A percentile compares a stretch with the other conserved stretches of the same genome.
These are phyloP conservation scores for Amblyjoppa fuscipennis DNA, from an alignment of 2,888 invertebrate genomes.

Conservation along the genomic window DNA sequence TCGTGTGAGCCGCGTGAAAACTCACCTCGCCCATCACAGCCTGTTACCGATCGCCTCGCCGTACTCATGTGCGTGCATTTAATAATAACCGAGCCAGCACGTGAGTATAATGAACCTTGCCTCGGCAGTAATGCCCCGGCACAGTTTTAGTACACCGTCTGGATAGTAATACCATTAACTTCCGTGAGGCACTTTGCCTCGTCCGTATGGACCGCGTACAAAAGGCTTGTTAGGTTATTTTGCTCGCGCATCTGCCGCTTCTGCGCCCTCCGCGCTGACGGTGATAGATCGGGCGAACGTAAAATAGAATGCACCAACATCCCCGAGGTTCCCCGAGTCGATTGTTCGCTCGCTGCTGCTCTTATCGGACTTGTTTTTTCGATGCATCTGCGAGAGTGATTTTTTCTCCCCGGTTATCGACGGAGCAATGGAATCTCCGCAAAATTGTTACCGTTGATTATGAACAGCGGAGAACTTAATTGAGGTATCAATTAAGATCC, in stretches of 20 bases:
- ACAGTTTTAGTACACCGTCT: constrained; percentile 14
- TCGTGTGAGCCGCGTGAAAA: constrained; percentile 60
- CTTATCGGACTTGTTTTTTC: not conserved
- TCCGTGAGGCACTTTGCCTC: constrained; percentile 7
- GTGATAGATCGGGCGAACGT: not conserved
- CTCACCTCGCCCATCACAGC: not conserved
- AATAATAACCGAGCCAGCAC: constrained; percentile 1
- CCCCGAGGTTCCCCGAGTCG: not conserved
- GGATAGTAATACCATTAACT: constrained; percentile 14
- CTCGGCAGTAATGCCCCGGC: constrained; percentile 7
- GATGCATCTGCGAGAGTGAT: not conserved
- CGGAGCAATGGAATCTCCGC: not conserved
- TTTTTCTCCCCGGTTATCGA: not conserved
- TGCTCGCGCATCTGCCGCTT: not conserved
- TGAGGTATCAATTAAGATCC: not conserved
- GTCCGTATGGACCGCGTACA: constrained; percentile 2
- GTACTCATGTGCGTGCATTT: constrained; percentile 10
- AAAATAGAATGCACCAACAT: not conserved
- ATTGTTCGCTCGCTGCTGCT: not conserved
- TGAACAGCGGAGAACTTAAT: not conserved
- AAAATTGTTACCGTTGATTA: not conserved
- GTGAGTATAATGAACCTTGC: constrained; percentile 12
- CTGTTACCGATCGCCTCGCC: not conserved
- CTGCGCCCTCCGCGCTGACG: not conserved
- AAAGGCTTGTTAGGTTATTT: constrained; percentile 15